A percentile compares a stretch with the other conserved stretches of the same genome.
These are phyloP conservation scores for Eudyptes chrysolophus DNA, from an alignment of 2,113 vertebrate genomes.

Conservation along the genomic window DNA sequence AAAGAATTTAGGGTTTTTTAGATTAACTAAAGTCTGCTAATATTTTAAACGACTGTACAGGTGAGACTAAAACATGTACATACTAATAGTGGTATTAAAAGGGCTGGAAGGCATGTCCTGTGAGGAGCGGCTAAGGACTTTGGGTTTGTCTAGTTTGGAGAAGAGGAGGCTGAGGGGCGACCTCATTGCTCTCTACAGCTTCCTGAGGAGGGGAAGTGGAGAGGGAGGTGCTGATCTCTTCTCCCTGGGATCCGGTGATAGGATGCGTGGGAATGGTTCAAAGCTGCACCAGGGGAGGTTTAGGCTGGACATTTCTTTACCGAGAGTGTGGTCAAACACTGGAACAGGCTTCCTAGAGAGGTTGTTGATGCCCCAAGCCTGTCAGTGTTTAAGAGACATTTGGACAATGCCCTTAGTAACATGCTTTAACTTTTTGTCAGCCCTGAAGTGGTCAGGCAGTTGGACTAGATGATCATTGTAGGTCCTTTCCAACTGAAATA, in stretches of 20 bases:
- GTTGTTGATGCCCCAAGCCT: background rate
- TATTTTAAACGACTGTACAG: background rate
- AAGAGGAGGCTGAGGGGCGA: background rate
- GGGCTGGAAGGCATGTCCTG: background rate
- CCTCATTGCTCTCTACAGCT: background rate
- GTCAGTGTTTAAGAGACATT: background rate
- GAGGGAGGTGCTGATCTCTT: background rate
- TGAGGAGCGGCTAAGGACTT: background rate
- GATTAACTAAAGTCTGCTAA: background rate
- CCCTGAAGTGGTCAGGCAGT: background rate
- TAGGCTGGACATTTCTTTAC: background rate
- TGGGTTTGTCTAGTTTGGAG: background rate
- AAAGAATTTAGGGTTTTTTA: background rate
- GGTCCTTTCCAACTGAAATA: background rate
- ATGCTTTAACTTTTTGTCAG: background rate
- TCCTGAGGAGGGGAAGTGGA: background rate
- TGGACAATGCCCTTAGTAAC: background rate
- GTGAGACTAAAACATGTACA: background rate
- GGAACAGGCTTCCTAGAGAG: background rate
- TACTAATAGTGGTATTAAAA: background rate
- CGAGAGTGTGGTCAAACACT: background rate
- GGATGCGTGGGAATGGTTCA: rapidly evolving
- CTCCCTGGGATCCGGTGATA: background rate
- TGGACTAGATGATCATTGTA: rapidly evolving
- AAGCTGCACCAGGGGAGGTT: background rate